phyloP scores from a whole-genome alignment of 2,113 vertebrate genomes.

The Apodemus sylvaticus region DNA sequence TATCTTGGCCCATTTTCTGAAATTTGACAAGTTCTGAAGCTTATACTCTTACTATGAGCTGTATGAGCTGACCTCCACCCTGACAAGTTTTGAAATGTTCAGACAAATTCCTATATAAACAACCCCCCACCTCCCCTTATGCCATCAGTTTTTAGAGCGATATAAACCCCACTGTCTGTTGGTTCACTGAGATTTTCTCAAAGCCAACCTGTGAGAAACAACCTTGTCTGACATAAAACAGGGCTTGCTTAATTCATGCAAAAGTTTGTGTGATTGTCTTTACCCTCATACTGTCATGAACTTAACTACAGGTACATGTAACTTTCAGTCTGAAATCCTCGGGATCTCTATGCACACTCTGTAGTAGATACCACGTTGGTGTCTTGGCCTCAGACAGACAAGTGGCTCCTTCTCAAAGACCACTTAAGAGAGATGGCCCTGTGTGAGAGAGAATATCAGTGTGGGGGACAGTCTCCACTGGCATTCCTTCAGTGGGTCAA shows the following conservation, averaged over 20 bases:
- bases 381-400: neutral
- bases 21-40: neutral
- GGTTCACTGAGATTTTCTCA: neutral
- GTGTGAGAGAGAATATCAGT: neutral
- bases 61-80: neutral
- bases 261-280: neutral
- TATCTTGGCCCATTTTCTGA: neutral
- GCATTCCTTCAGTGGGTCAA: too few species aligned
- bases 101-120: neutral
- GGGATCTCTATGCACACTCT: neutral
- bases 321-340: neutral
- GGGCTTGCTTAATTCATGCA: neutral
- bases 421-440: neutral
- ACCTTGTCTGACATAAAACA: neutral
- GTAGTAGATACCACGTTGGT: neutral
- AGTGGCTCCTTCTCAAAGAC: neutral
- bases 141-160: neutral
- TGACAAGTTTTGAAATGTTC: neutral
- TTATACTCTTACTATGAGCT: neutral
- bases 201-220: neutral
- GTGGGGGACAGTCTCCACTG: too few species aligned
- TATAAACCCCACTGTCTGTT: neutral
- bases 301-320: too few species aligned
- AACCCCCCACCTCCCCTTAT: too few species aligned
- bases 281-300: neutral